Percentiles rank a stretch among this genome's conserved stretches.
phyloP scores from a whole-genome alignment of 2,113 vertebrate genomes.

The Oreochromis aureus region DNA sequence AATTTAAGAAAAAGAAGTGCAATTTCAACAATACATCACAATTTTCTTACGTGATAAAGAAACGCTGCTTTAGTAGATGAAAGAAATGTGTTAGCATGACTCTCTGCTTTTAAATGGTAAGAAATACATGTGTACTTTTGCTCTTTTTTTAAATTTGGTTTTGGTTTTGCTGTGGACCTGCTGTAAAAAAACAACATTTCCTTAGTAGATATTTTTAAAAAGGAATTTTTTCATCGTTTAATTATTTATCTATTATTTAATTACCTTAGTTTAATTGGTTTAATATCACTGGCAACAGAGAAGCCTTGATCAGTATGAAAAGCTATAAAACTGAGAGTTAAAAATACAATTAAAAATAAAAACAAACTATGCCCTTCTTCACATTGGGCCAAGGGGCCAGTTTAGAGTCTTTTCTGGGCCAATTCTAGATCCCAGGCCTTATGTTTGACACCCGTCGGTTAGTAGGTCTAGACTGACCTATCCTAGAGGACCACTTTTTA shows the following conservation, averaged over 20 bases:
- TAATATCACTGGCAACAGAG: not conserved
- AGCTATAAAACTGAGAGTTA: not conserved
- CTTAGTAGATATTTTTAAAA: not conserved
- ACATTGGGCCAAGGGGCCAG: not conserved
- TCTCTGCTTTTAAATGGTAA: not conserved
- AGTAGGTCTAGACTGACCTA: not conserved
- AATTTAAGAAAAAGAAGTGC: not conserved
- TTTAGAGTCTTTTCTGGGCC: not conserved
- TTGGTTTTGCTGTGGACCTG: not conserved
- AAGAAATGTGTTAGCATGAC: not conserved
- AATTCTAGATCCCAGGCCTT: not conserved
- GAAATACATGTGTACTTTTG: not conserved
- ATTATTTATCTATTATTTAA: not conserved
- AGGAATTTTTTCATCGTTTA: not conserved
- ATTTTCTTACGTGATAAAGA: not conserved
- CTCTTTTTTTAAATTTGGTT: not conserved
- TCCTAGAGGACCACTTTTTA: not conserved
- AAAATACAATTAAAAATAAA: not conserved
- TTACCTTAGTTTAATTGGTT: not conserved
- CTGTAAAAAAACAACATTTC: not conserved
- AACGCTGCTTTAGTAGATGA: not conserved
- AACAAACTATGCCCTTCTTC: not conserved
- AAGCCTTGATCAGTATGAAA: not conserved
- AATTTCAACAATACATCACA: not conserved
- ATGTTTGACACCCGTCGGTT: not conserved